phyloP scores from a whole-genome alignment of 2,113 vertebrate species.

The Macaca fascicularis region DNA sequence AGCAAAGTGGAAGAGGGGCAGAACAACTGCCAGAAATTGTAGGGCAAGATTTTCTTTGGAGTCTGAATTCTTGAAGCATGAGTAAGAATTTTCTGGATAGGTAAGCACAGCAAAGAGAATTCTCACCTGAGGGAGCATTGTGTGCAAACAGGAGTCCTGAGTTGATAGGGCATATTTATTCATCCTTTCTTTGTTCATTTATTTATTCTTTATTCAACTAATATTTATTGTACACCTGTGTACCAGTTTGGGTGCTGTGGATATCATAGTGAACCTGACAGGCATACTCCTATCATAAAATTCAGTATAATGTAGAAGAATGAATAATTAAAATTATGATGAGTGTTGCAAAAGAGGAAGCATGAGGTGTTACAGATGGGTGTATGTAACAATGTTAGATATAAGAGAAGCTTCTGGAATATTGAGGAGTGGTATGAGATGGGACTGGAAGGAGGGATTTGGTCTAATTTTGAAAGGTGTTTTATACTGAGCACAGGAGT shows the following conservation, averaged over 20 bases:
- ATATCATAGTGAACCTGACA: not conserved
- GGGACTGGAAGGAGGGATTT: not conserved
- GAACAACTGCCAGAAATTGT: not conserved
- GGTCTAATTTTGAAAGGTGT: not conserved
- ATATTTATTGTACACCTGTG: not conserved
- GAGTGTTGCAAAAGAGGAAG: not conserved
- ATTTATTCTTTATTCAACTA: not conserved
- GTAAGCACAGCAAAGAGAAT: not conserved
- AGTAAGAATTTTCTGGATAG: not conserved
- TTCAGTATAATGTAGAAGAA: not conserved
- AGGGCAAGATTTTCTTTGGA: slow-evolving; percentile 6
- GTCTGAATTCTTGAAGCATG: not conserved
- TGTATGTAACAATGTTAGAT: not conserved
- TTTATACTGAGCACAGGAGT: not conserved
- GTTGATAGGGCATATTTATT: not conserved
- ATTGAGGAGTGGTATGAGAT: not conserved
- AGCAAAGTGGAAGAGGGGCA: not conserved
- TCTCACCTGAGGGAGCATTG: not conserved
- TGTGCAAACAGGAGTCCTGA: not conserved
- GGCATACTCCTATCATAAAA: not conserved
- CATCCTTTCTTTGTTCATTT: not conserved
- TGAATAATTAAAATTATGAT: slow-evolving; percentile 35
- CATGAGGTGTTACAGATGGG: not conserved
- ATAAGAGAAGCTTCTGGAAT: not conserved
- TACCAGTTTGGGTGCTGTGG: not conserved